These are phyloP conservation scores for Pseudorhombus dupliciocellatus DNA, from an alignment of 2,113 vertebrate species.

Conservation along the genomic window DNA sequence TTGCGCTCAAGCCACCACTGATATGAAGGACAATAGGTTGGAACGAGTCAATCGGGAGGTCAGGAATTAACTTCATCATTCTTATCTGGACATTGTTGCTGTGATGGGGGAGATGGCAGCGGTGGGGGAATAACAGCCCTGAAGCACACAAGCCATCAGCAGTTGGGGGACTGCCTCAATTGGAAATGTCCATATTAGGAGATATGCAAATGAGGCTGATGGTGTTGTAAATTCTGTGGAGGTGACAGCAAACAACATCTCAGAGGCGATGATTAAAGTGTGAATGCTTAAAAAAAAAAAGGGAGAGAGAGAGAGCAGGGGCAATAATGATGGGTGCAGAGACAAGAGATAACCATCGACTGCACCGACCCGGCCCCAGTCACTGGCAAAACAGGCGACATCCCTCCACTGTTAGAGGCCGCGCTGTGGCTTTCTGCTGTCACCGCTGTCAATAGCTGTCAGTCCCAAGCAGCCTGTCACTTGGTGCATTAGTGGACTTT, in stretches of 20 bases:
- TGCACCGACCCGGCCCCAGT: slow-evolving; percentile 60
- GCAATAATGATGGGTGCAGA: slow-evolving; percentile 68
- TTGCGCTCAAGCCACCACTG: slow-evolving; percentile 18
- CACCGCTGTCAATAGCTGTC: slow-evolving; percentile 72
- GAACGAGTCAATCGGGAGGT: slow-evolving; percentile 72
- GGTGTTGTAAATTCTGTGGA: slow-evolving; percentile 79
- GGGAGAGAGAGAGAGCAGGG: slow-evolving; percentile 8
- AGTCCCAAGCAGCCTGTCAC: slow-evolving; percentile 64
- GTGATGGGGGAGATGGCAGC: slow-evolving; percentile 31
- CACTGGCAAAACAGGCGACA: slow-evolving; percentile 65
- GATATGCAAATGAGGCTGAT: slow-evolving; percentile 83
- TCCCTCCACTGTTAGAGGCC: slow-evolving; percentile 43
- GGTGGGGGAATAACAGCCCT: slow-evolving; percentile 61
- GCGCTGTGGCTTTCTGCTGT: slow-evolving; percentile 35
- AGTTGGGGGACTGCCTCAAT: slow-evolving; percentile 73
- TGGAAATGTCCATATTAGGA: slow-evolving; percentile 83
- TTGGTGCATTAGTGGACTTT: slow-evolving; percentile 63
- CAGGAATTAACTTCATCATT: slow-evolving; percentile 80
- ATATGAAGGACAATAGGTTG: slow-evolving; percentile 57
- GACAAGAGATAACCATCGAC: slow-evolving; percentile 76
- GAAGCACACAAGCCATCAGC: slow-evolving; percentile 72
- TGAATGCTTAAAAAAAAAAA: slow-evolving; percentile 54
- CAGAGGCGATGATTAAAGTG: slow-evolving; percentile 80
- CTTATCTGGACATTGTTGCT: slow-evolving; percentile 75
- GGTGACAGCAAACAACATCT: slow-evolving; percentile 79